These are phyloP conservation scores for Myxocyprinus asiaticus DNA, from an alignment of 2,113 vertebrate species.

Conservation along the genomic window DNA sequence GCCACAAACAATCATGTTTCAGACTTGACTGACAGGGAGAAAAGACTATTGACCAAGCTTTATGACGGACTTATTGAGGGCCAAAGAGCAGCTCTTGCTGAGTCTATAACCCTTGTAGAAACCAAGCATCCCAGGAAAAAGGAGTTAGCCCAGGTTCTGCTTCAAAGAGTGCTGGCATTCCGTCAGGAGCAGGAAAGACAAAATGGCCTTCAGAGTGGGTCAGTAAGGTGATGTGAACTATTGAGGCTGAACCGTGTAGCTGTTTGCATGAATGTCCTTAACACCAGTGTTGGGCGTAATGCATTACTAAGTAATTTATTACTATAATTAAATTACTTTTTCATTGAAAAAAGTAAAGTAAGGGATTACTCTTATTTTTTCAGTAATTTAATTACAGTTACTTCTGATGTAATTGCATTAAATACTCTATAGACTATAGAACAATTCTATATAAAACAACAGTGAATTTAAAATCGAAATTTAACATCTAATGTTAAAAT, in stretches of 20 bases:
- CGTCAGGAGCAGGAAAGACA: slow-evolving; percentile 81
- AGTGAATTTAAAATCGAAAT: too few species aligned
- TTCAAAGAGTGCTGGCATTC: slow-evolving; percentile 87
- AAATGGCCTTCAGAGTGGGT: slow-evolving; percentile 95
- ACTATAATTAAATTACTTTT: too few species aligned
- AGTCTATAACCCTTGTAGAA: slow-evolving; percentile 94
- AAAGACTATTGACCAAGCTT: slow-evolving; percentile 81
- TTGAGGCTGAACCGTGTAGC: not conserved
- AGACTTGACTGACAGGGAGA: slow-evolving; percentile 79
- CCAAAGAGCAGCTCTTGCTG: slow-evolving; percentile 87
- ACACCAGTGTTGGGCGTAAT: too few species aligned
- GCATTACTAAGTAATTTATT: too few species aligned
- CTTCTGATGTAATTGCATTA: too few species aligned
- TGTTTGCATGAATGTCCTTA: slow-evolving; percentile 12
- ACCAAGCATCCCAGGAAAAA: slow-evolving; percentile 89
- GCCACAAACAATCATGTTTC: slow-evolving; percentile 58
- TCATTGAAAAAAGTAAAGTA: too few species aligned
- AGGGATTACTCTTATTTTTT: too few species aligned
- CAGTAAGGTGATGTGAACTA: slow-evolving; percentile 62
- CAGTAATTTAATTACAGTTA: too few species aligned
- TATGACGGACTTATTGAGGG: slow-evolving; percentile 83
- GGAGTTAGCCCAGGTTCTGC: slow-evolving; percentile 88
- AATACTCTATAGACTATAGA: too few species aligned
- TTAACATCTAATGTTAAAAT: too few species aligned
- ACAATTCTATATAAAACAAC: too few species aligned